phyloP scores from a whole-genome alignment of 2,113 vertebrate genomes.

The Eublepharis macularius region DNA sequence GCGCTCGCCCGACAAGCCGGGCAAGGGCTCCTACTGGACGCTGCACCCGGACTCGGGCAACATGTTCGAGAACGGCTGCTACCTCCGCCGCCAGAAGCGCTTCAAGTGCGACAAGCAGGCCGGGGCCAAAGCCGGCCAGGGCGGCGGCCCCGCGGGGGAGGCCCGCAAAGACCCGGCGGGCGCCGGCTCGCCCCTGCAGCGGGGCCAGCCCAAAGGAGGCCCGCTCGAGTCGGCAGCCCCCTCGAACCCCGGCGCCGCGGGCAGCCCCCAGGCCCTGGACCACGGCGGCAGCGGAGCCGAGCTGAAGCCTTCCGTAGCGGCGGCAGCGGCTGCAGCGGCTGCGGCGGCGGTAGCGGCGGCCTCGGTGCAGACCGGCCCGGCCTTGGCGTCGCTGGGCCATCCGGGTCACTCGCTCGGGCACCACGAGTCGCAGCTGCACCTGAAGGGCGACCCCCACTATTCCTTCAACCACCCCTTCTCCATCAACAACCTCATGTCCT shows the following conservation, averaged over 20 bases:
- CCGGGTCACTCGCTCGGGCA: constrained; percentile 82
- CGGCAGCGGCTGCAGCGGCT: background rate
- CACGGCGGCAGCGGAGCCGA: constrained; percentile 79
- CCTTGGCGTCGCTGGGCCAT: constrained; percentile 82
- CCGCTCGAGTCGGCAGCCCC: too few species aligned
- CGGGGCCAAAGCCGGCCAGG: constrained; percentile 61
- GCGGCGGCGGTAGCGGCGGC: background rate
- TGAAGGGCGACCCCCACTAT: constrained; percentile 96
- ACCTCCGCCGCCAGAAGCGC: constrained; percentile 95
- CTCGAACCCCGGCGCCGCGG: constrained; percentile 74
- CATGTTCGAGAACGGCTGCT: constrained; percentile 99
- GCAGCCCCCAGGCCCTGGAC: constrained; percentile 82
- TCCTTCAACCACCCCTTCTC: constrained; percentile 99
- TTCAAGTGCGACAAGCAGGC: constrained; percentile 95
- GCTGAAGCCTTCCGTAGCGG: constrained; percentile 80
- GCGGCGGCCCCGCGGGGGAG: background rate
- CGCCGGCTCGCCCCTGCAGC: background rate
- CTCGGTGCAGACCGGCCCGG: constrained; percentile 53
- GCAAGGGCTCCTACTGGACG: constrained; percentile 98
- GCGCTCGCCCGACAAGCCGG: constrained; percentile 95
- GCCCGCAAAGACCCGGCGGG: background rate
- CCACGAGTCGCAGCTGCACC: constrained; percentile 90
- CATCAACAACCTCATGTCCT: constrained; percentile 99
- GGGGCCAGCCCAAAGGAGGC: constrained; percentile 68
- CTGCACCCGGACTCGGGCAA: constrained; percentile 97